A percentile compares a stretch with the other conserved stretches of the same genome.
These are phyloP conservation scores for Lagorchestes hirsutus DNA, from an alignment of 2,797 vertebrate species.

Conservation along the genomic window DNA sequence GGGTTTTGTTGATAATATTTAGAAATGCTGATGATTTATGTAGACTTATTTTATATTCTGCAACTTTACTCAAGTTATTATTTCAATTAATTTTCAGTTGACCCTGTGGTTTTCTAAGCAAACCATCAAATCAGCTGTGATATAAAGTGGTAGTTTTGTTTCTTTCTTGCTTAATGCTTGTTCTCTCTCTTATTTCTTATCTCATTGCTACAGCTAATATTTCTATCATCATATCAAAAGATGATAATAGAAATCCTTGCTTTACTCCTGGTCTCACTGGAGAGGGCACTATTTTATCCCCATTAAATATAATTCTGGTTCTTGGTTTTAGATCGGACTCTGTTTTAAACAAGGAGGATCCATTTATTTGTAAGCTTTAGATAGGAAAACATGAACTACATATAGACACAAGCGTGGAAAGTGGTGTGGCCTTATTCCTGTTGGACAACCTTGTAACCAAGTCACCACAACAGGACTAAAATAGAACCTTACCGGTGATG, in stretches of 20 bases:
- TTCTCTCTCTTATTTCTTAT: background rate
- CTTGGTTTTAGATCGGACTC: background rate
- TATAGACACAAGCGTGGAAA: slow-evolving; percentile 94
- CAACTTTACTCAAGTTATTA: background rate
- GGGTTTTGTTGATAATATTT: background rate
- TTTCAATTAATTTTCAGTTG: background rate
- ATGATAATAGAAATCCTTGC: background rate
- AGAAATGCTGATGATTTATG: background rate
- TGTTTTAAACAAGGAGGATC: background rate
- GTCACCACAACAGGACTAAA: slow-evolving; percentile 92
- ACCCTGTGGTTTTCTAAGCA: background rate
- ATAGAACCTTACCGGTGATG: slow-evolving; percentile 96
- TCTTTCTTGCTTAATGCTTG: background rate
- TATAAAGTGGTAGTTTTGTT: background rate
- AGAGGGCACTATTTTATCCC: background rate
- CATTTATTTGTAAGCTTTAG: background rate
- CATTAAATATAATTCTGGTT: background rate
- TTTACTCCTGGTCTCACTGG: background rate
- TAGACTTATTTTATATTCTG: background rate
- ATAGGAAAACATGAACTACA: slow-evolving; percentile 89
- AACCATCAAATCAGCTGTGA: background rate
- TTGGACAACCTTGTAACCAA: slow-evolving; percentile 89
- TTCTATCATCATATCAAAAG: background rate
- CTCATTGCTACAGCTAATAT: background rate
- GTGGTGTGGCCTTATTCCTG: slow-evolving; percentile 94